Percentiles rank a stretch among this genome's conserved stretches.
These are phyloP conservation scores for Drosophila bunnanda DNA, from an alignment of 2,888 invertebrate genomes.

Conservation along the genomic window DNA sequence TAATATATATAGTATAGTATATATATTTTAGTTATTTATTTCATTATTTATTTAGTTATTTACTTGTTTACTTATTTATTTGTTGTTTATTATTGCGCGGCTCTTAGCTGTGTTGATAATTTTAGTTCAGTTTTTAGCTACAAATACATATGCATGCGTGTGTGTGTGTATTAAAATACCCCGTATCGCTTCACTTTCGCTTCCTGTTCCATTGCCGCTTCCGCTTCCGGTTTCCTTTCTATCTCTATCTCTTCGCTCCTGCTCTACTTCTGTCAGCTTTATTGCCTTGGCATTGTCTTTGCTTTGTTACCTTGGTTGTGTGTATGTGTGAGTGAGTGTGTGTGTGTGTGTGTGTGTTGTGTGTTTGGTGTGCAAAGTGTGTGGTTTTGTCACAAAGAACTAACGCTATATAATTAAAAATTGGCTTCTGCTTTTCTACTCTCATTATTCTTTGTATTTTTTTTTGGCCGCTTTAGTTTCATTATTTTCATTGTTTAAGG, in stretches of 20 bases:
- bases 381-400: conserved; percentile 29
- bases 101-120: conserved; percentile 32
- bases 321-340: background rate
- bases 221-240: conserved; percentile 5
- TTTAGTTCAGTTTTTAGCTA: conserved; percentile 34
- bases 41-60: background rate
- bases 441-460: conserved; percentile 11
- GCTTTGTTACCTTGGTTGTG: conserved; percentile 31
- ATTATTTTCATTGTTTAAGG: conserved; percentile 33
- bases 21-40: conserved; percentile 8
- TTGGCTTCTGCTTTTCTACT: conserved; percentile 53
- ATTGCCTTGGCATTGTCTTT: conserved; percentile 39
- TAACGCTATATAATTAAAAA: conserved; percentile 56
- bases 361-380: conserved; percentile 9
- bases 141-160: conserved; percentile 30
- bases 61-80: background rate
- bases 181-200: conserved; percentile 40
- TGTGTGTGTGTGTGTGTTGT: conserved; percentile 12
- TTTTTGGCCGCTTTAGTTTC: conserved; percentile 73
- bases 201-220: conserved; percentile 18
- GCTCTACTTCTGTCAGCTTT: conserved; percentile 7
- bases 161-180: conserved; percentile 40
- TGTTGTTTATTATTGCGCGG: conserved; percentile 18
- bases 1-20: conserved; percentile 13
- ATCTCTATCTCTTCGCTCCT: background rate